Conservation (phyloP, 2,888 invertebrate genomes). For the Drosophila cognata region DNA sequence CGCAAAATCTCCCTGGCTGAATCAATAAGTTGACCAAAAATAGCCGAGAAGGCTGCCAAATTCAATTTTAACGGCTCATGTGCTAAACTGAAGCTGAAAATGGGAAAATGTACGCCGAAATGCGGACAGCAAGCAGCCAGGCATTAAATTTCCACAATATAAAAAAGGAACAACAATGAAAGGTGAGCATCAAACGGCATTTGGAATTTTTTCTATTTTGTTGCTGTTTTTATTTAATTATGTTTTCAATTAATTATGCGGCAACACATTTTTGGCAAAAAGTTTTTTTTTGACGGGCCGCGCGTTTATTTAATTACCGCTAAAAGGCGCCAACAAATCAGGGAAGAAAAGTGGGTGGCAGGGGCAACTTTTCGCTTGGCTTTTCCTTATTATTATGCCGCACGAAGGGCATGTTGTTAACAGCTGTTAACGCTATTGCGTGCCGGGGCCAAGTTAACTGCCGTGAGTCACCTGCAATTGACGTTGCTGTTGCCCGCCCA, state of each 20-base stretch:
- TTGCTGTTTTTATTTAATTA: conserved; percentile 62
- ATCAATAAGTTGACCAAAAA: conserved; percentile 65
- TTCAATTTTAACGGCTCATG: conserved; percentile 57
- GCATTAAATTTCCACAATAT: conserved; percentile 41
- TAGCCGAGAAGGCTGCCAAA: conserved; percentile 46
- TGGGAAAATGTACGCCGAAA: conserved; percentile 52
- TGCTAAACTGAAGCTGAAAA: conserved; percentile 27
- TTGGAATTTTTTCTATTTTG: not conserved
- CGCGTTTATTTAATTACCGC: conserved; percentile 67
- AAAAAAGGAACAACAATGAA: conserved; percentile 17
- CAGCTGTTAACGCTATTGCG: conserved; percentile 72
- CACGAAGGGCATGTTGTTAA: conserved; percentile 72
- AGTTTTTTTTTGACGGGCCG: conserved; percentile 29
- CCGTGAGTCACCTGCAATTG: conserved; percentile 78
- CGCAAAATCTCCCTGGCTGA: conserved; percentile 28
- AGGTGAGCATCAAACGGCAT: conserved; percentile 39
- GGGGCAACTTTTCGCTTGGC: conserved; percentile 5
- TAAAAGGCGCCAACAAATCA: conserved; percentile 40
- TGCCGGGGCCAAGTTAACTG: conserved; percentile 59
- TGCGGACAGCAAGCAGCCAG: conserved; percentile 21
- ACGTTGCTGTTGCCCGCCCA: conserved; percentile 31
- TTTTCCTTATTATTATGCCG: conserved; percentile 72
- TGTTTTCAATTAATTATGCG: conserved; percentile 80
- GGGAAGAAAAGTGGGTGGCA: not conserved
- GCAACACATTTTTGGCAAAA: conserved; percentile 60